Conservation (phyloP, 2,113 vertebrate genomes). For the Poeciliopsis prolifica region DNA sequence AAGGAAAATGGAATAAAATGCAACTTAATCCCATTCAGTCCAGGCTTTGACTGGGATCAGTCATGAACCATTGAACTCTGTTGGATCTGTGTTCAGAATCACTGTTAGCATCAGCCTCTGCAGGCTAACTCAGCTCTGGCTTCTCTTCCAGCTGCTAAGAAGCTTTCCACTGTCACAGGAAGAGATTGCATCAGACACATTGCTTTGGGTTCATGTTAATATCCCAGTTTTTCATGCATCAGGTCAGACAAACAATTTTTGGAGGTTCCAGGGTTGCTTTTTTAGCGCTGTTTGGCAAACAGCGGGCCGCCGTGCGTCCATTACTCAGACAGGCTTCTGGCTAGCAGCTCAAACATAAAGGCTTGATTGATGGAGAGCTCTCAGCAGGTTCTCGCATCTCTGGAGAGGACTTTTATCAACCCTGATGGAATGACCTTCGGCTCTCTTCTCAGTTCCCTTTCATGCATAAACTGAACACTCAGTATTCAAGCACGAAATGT, state of each 20-base stretch:
- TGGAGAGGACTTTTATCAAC: slow-evolving; percentile 8
- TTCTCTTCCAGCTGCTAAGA: not conserved
- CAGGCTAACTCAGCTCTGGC: not conserved
- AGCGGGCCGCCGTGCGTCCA: not conserved
- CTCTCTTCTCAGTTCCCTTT: not conserved
- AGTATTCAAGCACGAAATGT: not conserved
- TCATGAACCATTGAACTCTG: too few relatives aligned
- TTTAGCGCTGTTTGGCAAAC: not conserved
- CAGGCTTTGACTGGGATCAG: too few relatives aligned
- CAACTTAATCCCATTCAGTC: too few relatives aligned
- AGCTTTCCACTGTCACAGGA: not conserved
- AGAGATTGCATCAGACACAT: not conserved
- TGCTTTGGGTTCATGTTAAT: not conserved
- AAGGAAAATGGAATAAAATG: too few relatives aligned
- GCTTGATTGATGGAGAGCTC: slow-evolving; percentile 12
- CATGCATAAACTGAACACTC: not conserved
- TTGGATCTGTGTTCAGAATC: too few relatives aligned
- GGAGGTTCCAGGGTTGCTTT: not conserved
- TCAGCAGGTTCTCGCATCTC: slow-evolving; percentile 7
- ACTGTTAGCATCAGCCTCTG: too few relatives aligned
- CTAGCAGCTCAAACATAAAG: not conserved
- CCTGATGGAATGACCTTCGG: not conserved
- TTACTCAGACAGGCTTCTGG: slow-evolving; percentile 13
- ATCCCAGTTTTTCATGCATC: not conserved
- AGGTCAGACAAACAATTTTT: not conserved